A percentile compares a stretch with the other conserved stretches of the same genome.
Evolutionary conservation across 2,797 vertebrate species (phyloP).

Genomic region (Esox masquinongy): DNA sequence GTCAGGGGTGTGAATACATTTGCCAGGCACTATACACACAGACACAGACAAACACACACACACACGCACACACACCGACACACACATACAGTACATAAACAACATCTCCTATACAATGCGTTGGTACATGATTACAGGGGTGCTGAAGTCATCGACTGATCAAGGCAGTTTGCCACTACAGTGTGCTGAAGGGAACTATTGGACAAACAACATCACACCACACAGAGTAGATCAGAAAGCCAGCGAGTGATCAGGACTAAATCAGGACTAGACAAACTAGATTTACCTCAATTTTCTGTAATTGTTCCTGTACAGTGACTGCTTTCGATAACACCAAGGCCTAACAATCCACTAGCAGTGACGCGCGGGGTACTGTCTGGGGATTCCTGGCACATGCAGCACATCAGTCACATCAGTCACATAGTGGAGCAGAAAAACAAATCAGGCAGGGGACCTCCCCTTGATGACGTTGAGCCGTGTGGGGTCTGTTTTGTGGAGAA

Average conservation of each 20-base stretch:
- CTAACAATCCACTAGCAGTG: background rate
- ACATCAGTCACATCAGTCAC: conserved; percentile 2
- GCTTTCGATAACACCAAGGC: background rate
- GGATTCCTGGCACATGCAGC: background rate
- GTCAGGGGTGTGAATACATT: too few relatives aligned
- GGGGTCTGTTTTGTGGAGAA: background rate
- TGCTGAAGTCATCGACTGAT: too few relatives aligned
- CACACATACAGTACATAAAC: too few relatives aligned
- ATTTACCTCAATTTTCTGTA: background rate
- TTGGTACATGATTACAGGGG: too few relatives aligned
- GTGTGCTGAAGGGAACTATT: background rate
- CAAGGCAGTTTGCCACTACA: too few relatives aligned
- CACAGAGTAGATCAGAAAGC: background rate
- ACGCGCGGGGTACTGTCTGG: background rate
- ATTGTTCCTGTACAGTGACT: background rate
- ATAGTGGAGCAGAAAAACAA: conserved; percentile 1
- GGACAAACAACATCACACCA: background rate
- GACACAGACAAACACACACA: too few relatives aligned
- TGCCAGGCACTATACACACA: too few relatives aligned
- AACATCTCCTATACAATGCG: too few relatives aligned
- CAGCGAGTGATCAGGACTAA: background rate
- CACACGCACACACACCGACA: too few relatives aligned
- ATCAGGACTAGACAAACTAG: too few relatives aligned
- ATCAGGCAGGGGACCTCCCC: background rate
- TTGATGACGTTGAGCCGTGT: background rate